Evolutionary conservation across 2,797 vertebrate species (phyloP).

Genomic region (Malacoraja senta): DNA sequence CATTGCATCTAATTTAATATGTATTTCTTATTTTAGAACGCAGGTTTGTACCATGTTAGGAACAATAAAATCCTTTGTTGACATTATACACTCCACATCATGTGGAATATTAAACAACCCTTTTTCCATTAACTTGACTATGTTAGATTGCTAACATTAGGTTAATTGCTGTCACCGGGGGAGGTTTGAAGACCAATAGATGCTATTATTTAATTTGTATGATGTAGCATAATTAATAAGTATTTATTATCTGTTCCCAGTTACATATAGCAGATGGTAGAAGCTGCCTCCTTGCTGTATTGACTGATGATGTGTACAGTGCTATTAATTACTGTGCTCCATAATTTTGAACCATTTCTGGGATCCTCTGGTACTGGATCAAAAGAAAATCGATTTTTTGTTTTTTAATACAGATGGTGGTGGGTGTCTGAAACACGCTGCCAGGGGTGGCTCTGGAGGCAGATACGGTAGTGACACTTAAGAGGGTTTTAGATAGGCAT

Average conservation of each 20-base stretch:
- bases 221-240: neutral
- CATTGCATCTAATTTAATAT: neutral
- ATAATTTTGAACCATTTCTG: neutral
- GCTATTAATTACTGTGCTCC: neutral
- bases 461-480: too few species aligned
- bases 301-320: too few species aligned
- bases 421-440: too few species aligned
- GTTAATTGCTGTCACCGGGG: neutral
- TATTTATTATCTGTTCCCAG: neutral
- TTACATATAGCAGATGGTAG: neutral
- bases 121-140: neutral
- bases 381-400: neutral
- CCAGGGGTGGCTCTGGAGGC: too few species aligned
- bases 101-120: neutral
- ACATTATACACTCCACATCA: neutral
- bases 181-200: neutral
- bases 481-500: too few species aligned
- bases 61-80: too few species aligned
- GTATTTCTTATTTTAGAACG: neutral
- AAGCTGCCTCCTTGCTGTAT: neutral
- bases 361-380: neutral
- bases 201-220: too few species aligned
- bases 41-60: too few species aligned
- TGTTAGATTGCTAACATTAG: neutral
- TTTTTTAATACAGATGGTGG: too few species aligned